Evolutionary conservation across 2,888 invertebrate species (phyloP).

Genomic region (Frankliniella fusca): DNA sequence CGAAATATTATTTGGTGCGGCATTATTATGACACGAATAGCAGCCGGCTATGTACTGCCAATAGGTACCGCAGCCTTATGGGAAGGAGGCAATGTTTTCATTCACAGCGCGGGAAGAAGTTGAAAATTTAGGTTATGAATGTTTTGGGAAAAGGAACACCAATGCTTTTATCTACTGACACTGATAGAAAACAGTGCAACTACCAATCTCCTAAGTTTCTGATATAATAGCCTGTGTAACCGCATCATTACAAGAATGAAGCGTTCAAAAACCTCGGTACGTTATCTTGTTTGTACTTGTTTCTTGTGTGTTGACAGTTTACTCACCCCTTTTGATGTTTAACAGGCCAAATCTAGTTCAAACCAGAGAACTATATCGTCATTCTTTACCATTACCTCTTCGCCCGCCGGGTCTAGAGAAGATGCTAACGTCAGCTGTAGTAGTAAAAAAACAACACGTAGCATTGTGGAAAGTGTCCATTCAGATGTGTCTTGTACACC

Average conservation of each 20-base stretch:
- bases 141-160: too few species aligned
- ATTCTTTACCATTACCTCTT: not conserved
- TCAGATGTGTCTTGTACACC: not conserved
- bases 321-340: not conserved
- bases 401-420: not conserved
- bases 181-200: not conserved
- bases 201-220: not conserved
- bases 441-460: not conserved
- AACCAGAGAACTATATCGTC: constrained; percentile 1
- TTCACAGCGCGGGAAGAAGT: too few species aligned
- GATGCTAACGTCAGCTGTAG: not conserved
- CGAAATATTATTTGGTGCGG: not conserved
- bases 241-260: too few species aligned
- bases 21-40: not conserved
- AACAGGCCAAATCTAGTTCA: not conserved
- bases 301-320: not conserved
- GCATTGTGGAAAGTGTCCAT: not conserved
- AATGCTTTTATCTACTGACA: too few species aligned
- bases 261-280: not conserved
- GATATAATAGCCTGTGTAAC: not conserved
- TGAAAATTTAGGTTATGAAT: too few species aligned
- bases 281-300: not conserved
- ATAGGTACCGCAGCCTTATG: too few species aligned
- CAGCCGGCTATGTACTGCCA: not conserved
- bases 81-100: too few species aligned